phyloP scores from a whole-genome alignment of 2,797 vertebrate species.

The Urocyon cinereoargenteus region DNA sequence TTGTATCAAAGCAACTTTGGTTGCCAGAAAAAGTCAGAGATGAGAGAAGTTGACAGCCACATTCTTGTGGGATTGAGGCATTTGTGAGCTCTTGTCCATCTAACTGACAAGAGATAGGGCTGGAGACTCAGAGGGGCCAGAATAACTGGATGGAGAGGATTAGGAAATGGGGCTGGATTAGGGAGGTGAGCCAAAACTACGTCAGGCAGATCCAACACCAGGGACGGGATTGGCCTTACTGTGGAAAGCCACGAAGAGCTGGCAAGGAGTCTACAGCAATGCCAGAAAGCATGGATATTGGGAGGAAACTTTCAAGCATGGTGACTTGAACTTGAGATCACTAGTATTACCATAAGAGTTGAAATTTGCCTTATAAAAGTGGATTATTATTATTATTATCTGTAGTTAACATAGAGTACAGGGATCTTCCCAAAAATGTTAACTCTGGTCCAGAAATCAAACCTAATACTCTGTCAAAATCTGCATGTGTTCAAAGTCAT shows the following conservation, averaged over 20 bases:
- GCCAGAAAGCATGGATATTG: rapidly evolving
- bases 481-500: neutral
- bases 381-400: neutral
- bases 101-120: neutral
- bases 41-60: neutral
- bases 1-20: neutral
- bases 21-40: neutral
- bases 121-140: neutral
- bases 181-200: neutral
- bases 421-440: neutral
- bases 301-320: neutral
- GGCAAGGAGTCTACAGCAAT: neutral
- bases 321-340: neutral
- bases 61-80: neutral
- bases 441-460: neutral
- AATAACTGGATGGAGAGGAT: neutral
- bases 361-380: neutral
- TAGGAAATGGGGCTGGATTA: neutral
- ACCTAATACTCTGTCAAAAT: neutral
- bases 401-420: neutral
- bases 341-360: neutral
- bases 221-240: neutral
- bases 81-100: neutral
- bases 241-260: neutral
- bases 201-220: neutral